Percentiles rank a stretch among this genome's conserved stretches.
Conservation (phyloP, 2,888 invertebrate genomes). For the Sphaerophoria rueppellii region DNA sequence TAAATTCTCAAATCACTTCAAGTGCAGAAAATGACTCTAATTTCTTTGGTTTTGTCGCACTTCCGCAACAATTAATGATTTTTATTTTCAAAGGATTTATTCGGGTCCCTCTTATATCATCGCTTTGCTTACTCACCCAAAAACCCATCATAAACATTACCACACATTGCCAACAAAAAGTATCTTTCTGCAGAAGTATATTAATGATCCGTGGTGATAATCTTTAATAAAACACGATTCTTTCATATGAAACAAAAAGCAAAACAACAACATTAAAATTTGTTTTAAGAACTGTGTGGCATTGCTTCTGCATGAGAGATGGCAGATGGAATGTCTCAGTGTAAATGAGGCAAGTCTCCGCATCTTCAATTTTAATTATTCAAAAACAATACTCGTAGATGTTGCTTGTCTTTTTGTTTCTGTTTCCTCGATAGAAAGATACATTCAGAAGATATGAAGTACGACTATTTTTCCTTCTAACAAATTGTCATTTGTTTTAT, state of each 20-base stretch:
- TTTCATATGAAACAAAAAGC: constrained; percentile 38
- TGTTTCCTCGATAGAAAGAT: not conserved
- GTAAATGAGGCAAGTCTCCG: constrained; percentile 65
- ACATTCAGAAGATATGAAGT: not conserved
- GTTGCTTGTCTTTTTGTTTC: constrained; percentile 26
- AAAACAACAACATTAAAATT: too few species aligned
- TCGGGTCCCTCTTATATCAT: not conserved
- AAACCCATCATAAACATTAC: not conserved
- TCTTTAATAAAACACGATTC: constrained; percentile 65
- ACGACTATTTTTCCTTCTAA: constrained; percentile 3
- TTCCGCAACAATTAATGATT: not conserved
- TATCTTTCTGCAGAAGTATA: constrained; percentile 68
- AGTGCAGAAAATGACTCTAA: too few species aligned
- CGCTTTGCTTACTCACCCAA: constrained; percentile 1
- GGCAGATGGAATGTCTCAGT: constrained; percentile 31
- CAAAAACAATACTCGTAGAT: constrained; percentile 42
- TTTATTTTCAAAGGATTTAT: not conserved
- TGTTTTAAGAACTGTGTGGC: constrained; percentile 12
- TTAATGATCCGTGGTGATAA: constrained; percentile 71
- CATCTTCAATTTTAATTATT: constrained; percentile 63
- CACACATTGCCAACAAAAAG: constrained; percentile 16
- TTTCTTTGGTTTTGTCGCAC: too few species aligned
- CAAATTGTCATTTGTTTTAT: constrained; percentile 29
- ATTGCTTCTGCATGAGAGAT: constrained; percentile 8
- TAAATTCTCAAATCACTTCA: too few species aligned